Evolutionary conservation across 2,888 invertebrate genomes (phyloP), one percentile per base, ranked within the genome.

Genomic region (Pimpla rufipes): DNA sequence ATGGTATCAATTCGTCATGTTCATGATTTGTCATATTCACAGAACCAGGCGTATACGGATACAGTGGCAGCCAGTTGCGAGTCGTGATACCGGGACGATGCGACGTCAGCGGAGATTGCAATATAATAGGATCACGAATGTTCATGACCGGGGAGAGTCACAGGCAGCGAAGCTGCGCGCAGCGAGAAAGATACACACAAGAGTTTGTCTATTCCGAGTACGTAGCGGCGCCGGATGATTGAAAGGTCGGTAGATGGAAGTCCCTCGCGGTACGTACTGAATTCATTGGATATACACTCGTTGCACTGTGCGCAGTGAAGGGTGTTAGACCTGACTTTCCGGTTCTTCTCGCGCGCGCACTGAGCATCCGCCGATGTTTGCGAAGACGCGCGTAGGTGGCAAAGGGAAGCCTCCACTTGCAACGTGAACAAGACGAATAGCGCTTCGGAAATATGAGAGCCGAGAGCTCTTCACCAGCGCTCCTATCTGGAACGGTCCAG

Each of bases 401-500:
- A 62, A 62, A 47, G 59, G 35, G 75, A 74, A 73, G 52, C 18
- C 67, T 76, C 35, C 29, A 50, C 74, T 47, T 47, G 55, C 67
- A 50, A 59, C 71, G 75, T 55, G 64, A 64, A 76, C 83, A 74
- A 59, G 71, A 83, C 83, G 74, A 74, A 82, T 81, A 52, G 84
- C 80, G 79, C 74, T 62, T 55, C 76, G 73, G 68, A 55, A 73
- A 84, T 79, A 79, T 29, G 29, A 29, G 29, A 29, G 5, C 29
- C 29, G 29, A 80, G 74, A 81, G 57, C 52, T 52, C 29, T 29
- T 29, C 29, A 5, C 42, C 57, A 23, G 42, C 35, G 84, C 83
- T 84, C 85, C 85, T 88, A 87, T 85, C 84, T 85, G 79, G 87
- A 87, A 83, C 85, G 86, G 84, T 89, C 88, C 85, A 88, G 87